These are phyloP conservation scores for Tigriopus japonicus DNA, from an alignment of 1,140 invertebrate species.

Conservation along the genomic window DNA sequence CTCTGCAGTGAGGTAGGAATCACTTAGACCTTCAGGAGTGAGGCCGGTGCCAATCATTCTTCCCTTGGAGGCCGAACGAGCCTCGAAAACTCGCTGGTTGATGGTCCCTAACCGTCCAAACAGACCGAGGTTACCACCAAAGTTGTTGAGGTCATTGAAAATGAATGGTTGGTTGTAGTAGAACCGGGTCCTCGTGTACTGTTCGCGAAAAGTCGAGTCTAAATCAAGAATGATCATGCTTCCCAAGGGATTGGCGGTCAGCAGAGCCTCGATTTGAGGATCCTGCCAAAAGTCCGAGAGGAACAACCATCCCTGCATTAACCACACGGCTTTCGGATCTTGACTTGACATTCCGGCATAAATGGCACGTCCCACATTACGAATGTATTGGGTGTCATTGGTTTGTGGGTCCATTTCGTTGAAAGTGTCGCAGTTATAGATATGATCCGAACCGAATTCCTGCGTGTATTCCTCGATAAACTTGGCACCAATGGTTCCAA, in stretches of 20 bases:
- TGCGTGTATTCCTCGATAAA: conserved; percentile 45
- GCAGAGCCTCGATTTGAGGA: conserved; percentile 41
- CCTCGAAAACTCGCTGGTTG: background rate
- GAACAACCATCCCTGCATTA: conserved; percentile 80
- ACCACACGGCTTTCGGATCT: conserved; percentile 50
- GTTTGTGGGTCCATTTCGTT: conserved; percentile 60
- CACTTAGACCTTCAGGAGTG: conserved; percentile 8
- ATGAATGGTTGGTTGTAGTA: conserved; percentile 12
- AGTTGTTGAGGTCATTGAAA: conserved; percentile 11
- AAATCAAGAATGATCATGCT: conserved; percentile 10
- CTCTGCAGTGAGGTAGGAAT: background rate
- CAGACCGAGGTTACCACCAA: background rate
- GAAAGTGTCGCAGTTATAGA: conserved; percentile 64
- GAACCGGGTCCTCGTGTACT: conserved; percentile 1
- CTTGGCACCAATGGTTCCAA: conserved; percentile 41
- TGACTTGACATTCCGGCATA: conserved; percentile 43
- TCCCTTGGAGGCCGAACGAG: background rate
- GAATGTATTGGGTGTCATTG: conserved; percentile 39
- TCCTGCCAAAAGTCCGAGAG: conserved; percentile 43
- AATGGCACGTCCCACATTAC: conserved; percentile 42
- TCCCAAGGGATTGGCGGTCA: conserved; percentile 49
- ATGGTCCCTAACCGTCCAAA: background rate
- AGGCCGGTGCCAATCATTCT: conserved; percentile 7
- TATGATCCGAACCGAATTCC: conserved; percentile 45
- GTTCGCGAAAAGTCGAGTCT: conserved; percentile 4